A percentile compares a stretch with the other conserved stretches of the same genome.
Evolutionary conservation across 2,888 invertebrate genomes (phyloP).

Genomic region (Hydrotaea diabolus): DNA sequence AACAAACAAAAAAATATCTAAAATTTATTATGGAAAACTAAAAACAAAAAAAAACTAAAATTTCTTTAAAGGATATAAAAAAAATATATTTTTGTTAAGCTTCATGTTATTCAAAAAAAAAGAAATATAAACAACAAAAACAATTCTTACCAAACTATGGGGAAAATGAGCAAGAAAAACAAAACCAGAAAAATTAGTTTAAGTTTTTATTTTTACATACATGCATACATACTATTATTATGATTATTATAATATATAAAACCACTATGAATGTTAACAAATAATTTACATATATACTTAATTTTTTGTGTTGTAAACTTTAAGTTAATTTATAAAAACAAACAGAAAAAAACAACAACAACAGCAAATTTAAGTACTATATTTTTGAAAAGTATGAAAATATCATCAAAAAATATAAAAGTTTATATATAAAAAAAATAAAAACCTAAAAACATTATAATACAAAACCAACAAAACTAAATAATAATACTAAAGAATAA

Average conservation of each 20-base stretch:
- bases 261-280: conserved; percentile 26
- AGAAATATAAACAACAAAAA: conserved; percentile 57
- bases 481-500: neutral
- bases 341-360: conserved; percentile 18
- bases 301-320: conserved; percentile 71
- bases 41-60: conserved; percentile 33
- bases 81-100: conserved; percentile 67
- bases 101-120: conserved; percentile 70
- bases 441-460: conserved; percentile 3
- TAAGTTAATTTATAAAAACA: conserved; percentile 60
- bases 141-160: conserved; percentile 46
- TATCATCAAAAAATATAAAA: conserved; percentile 23
- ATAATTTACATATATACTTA: conserved; percentile 61
- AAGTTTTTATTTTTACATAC: conserved; percentile 41
- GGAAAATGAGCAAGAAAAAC: conserved; percentile 57
- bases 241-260: conserved; percentile 22
- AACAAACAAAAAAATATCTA: conserved; percentile 31
- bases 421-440: conserved; percentile 8
- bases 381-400: conserved; percentile 44
- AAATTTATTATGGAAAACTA: conserved; percentile 51
- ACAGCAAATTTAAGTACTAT: conserved; percentile 22
- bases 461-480: neutral
- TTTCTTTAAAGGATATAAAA: conserved; percentile 35
- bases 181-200: conserved; percentile 16
- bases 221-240: conserved; percentile 18